Evolutionary conservation across 2,888 invertebrate species (phyloP).

Genomic region (Archips crataeganus): DNA sequence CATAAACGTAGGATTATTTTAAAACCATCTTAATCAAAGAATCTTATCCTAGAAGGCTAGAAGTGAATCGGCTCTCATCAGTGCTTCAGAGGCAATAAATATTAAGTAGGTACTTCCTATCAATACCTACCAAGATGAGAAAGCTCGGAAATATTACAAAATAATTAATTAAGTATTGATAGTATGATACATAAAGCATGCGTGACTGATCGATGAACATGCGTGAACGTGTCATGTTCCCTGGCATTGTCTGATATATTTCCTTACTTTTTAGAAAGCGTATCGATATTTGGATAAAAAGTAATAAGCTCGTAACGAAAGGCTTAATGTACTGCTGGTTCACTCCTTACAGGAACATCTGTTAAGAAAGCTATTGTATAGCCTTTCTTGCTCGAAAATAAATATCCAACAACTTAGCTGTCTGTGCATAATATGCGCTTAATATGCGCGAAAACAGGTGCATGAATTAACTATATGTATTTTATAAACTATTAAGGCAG

Average conservation of each 20-base stretch:
- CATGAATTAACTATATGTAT: background rate
- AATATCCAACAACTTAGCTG: slow-evolving; percentile 29
- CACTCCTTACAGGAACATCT: slow-evolving; percentile 11
- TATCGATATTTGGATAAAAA: slow-evolving; percentile 28
- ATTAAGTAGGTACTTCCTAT: background rate
- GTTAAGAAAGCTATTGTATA: slow-evolving; percentile 13
- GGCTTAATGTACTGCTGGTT: background rate
- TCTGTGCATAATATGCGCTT: slow-evolving; percentile 3
- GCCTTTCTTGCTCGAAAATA: background rate
- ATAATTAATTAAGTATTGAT: background rate
- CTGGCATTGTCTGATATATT: slow-evolving; percentile 28
- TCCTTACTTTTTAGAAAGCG: slow-evolving; percentile 31
- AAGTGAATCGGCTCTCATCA: background rate
- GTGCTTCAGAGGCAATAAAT: background rate
- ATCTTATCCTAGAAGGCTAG: background rate
- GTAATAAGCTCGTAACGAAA: slow-evolving; percentile 12
- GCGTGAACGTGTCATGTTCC: slow-evolving; percentile 18
- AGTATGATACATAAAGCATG: background rate
- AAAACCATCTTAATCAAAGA: too few species aligned
- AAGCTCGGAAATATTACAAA: background rate
- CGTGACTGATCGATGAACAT: slow-evolving; percentile 5
- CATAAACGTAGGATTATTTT: too few species aligned
- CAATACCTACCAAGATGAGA: background rate
- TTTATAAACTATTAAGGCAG: slow-evolving; percentile 13
- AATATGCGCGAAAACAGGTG: slow-evolving; percentile 9